Base-by-base conservation (phyloP, 2,113 vertebrate species). In the Burhinus bistriatus region DNA sequence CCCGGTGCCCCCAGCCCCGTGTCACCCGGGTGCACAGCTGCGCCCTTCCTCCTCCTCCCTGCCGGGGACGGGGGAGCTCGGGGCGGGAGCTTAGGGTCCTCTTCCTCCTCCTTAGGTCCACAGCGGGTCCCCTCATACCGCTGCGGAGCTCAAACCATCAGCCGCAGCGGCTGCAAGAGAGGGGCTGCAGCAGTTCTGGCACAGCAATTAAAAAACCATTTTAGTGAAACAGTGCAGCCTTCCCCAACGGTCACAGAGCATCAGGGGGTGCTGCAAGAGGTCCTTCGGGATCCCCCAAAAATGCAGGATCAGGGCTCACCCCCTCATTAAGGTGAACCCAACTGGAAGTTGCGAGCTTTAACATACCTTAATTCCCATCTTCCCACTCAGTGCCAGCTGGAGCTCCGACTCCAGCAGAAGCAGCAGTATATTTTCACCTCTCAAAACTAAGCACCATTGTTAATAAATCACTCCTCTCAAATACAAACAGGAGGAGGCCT, bases 231-330 rank as follows among this genome's bases (percentile, higher is more conserved):
- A 12, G 8, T 0, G 14, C 42, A 25, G 15, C 27, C 32, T 29
- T 34, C 47, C 27, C 44, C 42, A 1, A 1, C 8, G 5, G 26
- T n/a, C 30, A 1, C 16, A 3, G 23, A 16, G 52, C 69, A 1
- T 1, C 4, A 2, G 9, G 14, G 16, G n/a, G 30, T 5, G 30
- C 21, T 8, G 25, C 23, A 49, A 49, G 22, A 12, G 40, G 2
- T 11, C 15, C 65, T 11, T 9, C 0, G 5, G 70, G 42, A 26
- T 7, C 69, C 69, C 75, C 10, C 1, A 17, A 14, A 16, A 40
- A 19, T 17, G 6, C 9, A 0, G 9, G 54, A 19, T 4, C 29
- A 44, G 42, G 49, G 34, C 7, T 81, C 38, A 11, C 0, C 12
- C n/a, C 6, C 19, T 16, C 8, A 11, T 40, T 40, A 40, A 40